Evolutionary conservation across 2,888 invertebrate species (phyloP), one percentile per base, ranked within the genome.

Genomic region (Patella pellucida): DNA sequence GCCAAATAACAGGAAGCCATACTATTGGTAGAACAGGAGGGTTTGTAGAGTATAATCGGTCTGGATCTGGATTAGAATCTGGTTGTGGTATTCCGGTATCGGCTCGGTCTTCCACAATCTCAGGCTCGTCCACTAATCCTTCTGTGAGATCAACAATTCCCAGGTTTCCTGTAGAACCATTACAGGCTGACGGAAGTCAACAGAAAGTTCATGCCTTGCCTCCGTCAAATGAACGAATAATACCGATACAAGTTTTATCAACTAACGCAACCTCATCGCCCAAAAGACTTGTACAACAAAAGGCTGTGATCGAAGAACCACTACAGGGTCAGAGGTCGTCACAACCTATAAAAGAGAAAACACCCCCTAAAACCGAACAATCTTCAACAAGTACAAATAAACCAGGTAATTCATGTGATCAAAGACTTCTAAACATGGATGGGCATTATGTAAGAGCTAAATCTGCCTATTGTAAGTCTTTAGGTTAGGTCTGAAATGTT

Each of bases 211-310:
- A 62, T 23, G 19, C 23, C n/a, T n/a, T 62, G 12, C 12, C 62
- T 62, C 19, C 19, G 14, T 62, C 62, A 62, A 62, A 62, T 62
- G 83, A 84, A 69, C 78, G 83, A 69, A 81, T 85, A 19, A 81
- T 85, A 67, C 85, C 85, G 1, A 84, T 85, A 69, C 80, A 83
- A 76, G 79, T 85, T 51, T 56, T 62, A 19, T n/a, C 15, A 9
- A 12, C 12, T 11, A 23, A 19, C 23, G 12, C 23, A 11, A 62
- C 19, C 14, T 19, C 62, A 14, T 19, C 62, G 9, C 62, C 62
- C 23, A 19, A 19, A 14, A 11, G 15, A 62, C 41, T 41, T 41
- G 62, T 62, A 23, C 62, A 62, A 62, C 62, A 19, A 62, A 19
- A 23, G 3, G 62, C 62, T 62, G 62, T 23, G 62, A 62, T 62